phyloP scores from a whole-genome alignment of 1,140 invertebrate genomes.

The Tetragonula clypearis region DNA sequence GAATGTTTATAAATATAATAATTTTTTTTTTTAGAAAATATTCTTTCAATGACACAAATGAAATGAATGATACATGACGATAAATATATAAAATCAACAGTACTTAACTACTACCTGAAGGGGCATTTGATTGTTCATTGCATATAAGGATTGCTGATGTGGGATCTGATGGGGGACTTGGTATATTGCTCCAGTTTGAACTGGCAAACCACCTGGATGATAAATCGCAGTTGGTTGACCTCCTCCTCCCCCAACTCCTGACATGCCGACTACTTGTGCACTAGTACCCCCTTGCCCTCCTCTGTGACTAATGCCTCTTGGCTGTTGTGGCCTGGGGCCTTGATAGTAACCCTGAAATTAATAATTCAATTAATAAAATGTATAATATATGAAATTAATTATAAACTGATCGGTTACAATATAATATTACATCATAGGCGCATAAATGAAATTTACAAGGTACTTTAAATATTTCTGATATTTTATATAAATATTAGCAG shows the following conservation, averaged over 20 bases:
- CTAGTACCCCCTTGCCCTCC: constrained; percentile 69
- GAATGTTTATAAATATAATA: neutral
- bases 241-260: constrained; percentile 66
- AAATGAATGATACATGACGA: constrained; percentile 25
- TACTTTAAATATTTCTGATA: neutral
- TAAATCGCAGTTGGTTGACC: constrained; percentile 75
- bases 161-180: constrained; percentile 71
- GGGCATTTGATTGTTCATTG: constrained; percentile 71
- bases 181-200: constrained; percentile 69
- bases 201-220: constrained; percentile 68
- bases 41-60: neutral
- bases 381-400: no score
- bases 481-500: neutral
- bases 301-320: constrained; percentile 73
- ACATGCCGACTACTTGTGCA: constrained; percentile 72
- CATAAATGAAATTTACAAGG: neutral
- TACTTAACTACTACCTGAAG: constrained; percentile 68
- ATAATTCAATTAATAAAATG: neutral
- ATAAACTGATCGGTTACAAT: neutral
- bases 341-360: constrained; percentile 72
- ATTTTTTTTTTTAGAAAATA: neutral
- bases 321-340: constrained; percentile 72
- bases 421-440: neutral
- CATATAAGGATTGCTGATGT: constrained; percentile 72
- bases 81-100: constrained; percentile 48